Evolutionary conservation across 2,113 vertebrate genomes (phyloP), one percentile per base, ranked within the genome.

Genomic region (Tringa solitaria): DNA sequence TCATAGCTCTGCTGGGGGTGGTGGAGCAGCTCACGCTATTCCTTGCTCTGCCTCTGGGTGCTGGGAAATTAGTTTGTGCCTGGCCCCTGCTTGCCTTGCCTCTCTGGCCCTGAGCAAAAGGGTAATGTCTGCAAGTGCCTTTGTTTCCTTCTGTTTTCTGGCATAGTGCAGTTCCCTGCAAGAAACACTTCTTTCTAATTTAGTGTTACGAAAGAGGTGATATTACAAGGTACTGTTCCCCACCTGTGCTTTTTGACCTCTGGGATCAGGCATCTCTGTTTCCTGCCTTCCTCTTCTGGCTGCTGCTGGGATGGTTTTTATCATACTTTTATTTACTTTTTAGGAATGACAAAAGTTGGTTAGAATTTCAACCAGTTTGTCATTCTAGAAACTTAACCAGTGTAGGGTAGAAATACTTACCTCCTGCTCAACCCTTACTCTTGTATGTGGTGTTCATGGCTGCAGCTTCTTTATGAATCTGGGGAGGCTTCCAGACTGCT

Each of bases 251-350:
- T 35, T 18, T n/a, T 65, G 33, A 24, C 33, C n/a, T 43, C 50
- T 60, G 33, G 15, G 63, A 67, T 9, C 23, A 43, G 32, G 32
- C 0, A 0, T 14, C 9, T 37, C 19, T 15, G 5, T 43, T 81
- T 81, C 41, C n/a, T 0, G 0, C 21, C 10, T 77, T 69, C 21
- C 12, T 69, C 6, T 9, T 9, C 28, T 43, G 53, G 19, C 24
- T 51, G 45, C 27, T 76, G 53, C 65, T 2, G 4, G 51, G 20
- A 10, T 63, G 21, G 10, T 15, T 73, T 72, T 56, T 39, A 6
- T 46, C 12, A 10, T 23, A 10, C 16, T 65, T 43, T 12, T 2
- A n/a, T 81, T 91, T 46, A 12, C 6, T 4, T 33, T 80, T 69
- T 27, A 53, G 37, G 21, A 89, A 41, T 6, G 27, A 23, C 3